These are phyloP conservation scores for Baronia brevicornis DNA, from an alignment of 2,888 invertebrate genomes.

Conservation along the genomic window DNA sequence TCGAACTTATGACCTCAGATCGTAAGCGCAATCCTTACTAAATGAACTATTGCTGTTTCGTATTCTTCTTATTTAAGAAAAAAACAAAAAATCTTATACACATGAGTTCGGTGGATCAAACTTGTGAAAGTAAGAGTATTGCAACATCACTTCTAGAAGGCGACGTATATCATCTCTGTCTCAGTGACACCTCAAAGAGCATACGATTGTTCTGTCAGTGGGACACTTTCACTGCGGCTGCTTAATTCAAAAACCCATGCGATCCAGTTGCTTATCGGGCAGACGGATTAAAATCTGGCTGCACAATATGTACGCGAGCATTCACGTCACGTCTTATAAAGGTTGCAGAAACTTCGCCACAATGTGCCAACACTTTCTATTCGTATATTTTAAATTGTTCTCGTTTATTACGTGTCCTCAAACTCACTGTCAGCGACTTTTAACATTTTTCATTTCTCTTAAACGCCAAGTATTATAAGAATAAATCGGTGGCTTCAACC, in stretches of 20 bases:
- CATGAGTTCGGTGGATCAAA: no score
- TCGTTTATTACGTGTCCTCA: background rate
- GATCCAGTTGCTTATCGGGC: slow-evolving; percentile 52
- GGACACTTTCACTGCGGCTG: slow-evolving; percentile 70
- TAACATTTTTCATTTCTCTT: no score
- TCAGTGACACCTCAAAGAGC: slow-evolving; percentile 60
- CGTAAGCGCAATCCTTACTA: no score
- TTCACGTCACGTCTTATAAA: slow-evolving; percentile 51
- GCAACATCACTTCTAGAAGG: slow-evolving; percentile 43
- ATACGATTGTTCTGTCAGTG: slow-evolving; percentile 60
- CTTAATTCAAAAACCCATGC: slow-evolving; percentile 49
- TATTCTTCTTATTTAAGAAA: no score
- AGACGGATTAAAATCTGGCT: slow-evolving; percentile 48
- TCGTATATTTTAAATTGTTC: slow-evolving; percentile 20
- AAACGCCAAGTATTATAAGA: no score
- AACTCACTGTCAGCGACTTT: no score
- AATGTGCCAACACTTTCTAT: slow-evolving; percentile 63
- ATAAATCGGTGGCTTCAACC: no score
- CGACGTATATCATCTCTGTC: slow-evolving; percentile 52
- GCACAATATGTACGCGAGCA: slow-evolving; percentile 50
- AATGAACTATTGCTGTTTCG: no score
- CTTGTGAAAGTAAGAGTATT: slow-evolving; percentile 31
- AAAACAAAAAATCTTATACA: no score
- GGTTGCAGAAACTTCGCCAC: slow-evolving; percentile 44
- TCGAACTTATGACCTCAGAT: no score